Conservation (phyloP, 2,888 invertebrate genomes). For the Diabrotica balteata region DNA sequence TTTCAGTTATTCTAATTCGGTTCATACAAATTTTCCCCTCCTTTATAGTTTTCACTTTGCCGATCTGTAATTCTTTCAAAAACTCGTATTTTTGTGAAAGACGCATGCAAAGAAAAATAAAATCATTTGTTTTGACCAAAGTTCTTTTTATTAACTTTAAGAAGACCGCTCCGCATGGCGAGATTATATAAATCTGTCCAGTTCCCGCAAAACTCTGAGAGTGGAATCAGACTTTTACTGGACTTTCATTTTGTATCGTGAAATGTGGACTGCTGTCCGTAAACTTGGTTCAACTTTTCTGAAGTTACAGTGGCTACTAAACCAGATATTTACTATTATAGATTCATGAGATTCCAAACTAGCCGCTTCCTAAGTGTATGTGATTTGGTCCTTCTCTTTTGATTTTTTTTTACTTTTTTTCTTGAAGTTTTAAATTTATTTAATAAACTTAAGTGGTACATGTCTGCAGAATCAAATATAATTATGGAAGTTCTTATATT, state of each 20-base stretch:
- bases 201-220: slow-evolving; percentile 4
- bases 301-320: slow-evolving; percentile 23
- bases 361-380: slow-evolving; percentile 49
- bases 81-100: too few species aligned
- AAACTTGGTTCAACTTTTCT: slow-evolving; percentile 43
- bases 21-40: too few species aligned
- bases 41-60: too few species aligned
- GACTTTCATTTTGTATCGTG: slow-evolving; percentile 45
- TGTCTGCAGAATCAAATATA: not conserved
- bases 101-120: not conserved
- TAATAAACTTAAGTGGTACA: slow-evolving; percentile 44
- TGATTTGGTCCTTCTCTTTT: slow-evolving; percentile 48
- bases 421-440: slow-evolving; percentile 48
- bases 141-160: slow-evolving; percentile 5
- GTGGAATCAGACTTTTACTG: slow-evolving; percentile 18
- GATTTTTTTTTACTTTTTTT: slow-evolving; percentile 49
- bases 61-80: too few species aligned
- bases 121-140: slow-evolving; percentile 3
- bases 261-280: slow-evolving; percentile 47
- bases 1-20: too few species aligned
- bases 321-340: slow-evolving; percentile 45
- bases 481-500: too few species aligned
- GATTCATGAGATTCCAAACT: slow-evolving; percentile 52
- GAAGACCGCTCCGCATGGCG: not conserved
- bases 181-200: slow-evolving; percentile 24